These are phyloP conservation scores for Dendrophyllia cribrosa DNA, from an alignment of 64 coral and sea anemone species.

Conservation along the genomic window DNA sequence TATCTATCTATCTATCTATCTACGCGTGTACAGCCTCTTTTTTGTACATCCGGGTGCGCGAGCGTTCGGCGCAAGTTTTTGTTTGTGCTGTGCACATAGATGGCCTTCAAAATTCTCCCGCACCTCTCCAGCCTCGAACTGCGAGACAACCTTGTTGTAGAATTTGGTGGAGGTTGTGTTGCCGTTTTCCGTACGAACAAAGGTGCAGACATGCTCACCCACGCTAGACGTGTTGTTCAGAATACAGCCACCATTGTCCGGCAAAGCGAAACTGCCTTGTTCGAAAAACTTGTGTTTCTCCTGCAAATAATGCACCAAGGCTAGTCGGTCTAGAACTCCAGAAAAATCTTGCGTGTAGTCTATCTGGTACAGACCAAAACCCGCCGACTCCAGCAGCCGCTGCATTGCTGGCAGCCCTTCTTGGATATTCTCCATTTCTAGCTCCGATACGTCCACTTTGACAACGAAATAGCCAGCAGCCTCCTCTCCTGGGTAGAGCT, in stretches of 20 bases:
- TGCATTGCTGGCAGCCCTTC: not conserved
- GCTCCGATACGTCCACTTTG: conserved; percentile 42
- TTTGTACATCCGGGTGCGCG: not conserved
- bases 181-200: not conserved
- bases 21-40: not conserved
- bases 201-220: conserved; percentile 39
- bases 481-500: conserved; percentile 7
- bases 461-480: conserved; percentile 32
- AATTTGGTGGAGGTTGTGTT: not conserved
- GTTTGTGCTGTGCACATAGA: not conserved
- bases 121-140: too few relatives aligned
- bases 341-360: conserved; percentile 69
- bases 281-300: too few relatives aligned
- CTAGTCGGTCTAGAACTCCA: conserved; percentile 19
- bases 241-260: not conserved
- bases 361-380: conserved; percentile 11
- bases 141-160: too few relatives aligned
- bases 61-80: too few relatives aligned
- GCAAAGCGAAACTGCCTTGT: too few relatives aligned
- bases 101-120: not conserved
- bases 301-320: conserved; percentile 8
- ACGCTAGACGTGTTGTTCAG: conserved; percentile 34
- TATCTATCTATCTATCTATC: too few relatives aligned
- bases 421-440: conserved; percentile 21
- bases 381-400: not conserved